A percentile compares a stretch with the other conserved stretches of the same genome.
Conservation (phyloP, 1,140 invertebrate species). For the Ips nitidus region DNA sequence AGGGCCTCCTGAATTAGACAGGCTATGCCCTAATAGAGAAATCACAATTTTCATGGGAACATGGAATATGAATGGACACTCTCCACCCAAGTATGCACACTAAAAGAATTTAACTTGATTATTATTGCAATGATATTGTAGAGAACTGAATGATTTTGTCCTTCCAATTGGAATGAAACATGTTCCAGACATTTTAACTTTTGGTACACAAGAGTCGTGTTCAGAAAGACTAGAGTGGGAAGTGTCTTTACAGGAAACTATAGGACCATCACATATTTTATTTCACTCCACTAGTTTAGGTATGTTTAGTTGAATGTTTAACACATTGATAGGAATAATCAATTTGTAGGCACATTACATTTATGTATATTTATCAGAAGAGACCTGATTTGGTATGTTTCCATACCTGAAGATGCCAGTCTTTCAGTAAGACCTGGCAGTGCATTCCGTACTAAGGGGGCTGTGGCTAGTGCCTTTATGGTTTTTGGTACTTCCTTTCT, state of each 20-base stretch:
- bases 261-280: conserved; percentile 87
- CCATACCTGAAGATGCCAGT: conserved; percentile 81
- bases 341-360: conserved; percentile 74
- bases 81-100: conserved; percentile 61
- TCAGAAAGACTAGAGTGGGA: conserved; percentile 88
- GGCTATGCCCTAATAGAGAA: conserved; percentile 82
- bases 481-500: conserved; percentile 92
- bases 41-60: conserved; percentile 87
- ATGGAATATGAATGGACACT: conserved; percentile 95
- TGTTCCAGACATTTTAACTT: conserved; percentile 87
- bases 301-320: conserved; percentile 40
- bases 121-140: conserved; percentile 42
- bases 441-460: conserved; percentile 90
- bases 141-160: conserved; percentile 84
- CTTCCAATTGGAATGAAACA: conserved; percentile 79
- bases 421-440: conserved; percentile 85
- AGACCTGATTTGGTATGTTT: conserved; percentile 94
- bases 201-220: conserved; percentile 91
- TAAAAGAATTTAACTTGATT: not conserved
- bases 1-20: conserved; percentile 79
- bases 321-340: not conserved
- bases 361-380: conserved; percentile 82
- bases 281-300: conserved; percentile 76
- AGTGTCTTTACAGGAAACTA: conserved; percentile 83
- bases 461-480: conserved; percentile 83